Conservation (phyloP, 2,888 invertebrate genomes). For the Leptopilina syphax region DNA sequence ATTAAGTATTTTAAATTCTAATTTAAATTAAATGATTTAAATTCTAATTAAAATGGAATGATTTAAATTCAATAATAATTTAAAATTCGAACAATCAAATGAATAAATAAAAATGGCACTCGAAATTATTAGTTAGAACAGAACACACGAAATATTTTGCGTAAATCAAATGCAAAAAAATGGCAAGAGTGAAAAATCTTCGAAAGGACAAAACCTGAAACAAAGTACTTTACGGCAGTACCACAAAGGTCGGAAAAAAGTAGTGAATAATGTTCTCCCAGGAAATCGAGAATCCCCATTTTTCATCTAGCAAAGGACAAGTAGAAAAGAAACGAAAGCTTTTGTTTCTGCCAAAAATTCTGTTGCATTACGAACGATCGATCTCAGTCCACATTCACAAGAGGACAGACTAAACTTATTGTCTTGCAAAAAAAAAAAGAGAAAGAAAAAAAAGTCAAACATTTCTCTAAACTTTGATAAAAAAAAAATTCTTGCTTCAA, state of each 20-base stretch:
- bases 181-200: constrained; percentile 16
- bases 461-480: not conserved
- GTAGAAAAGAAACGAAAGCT: constrained; percentile 14
- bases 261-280: constrained; percentile 29
- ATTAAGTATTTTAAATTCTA: too few relatives aligned
- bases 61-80: too few relatives aligned
- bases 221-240: constrained; percentile 22
- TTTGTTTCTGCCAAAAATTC: constrained; percentile 19
- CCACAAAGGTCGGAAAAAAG: constrained; percentile 27
- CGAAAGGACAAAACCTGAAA: constrained; percentile 24
- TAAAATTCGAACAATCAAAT: too few relatives aligned
- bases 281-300: constrained; percentile 32
- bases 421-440: not conserved
- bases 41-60: too few relatives aligned
- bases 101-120: too few relatives aligned
- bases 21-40: too few relatives aligned
- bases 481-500: too few relatives aligned
- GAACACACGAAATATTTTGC: not conserved
- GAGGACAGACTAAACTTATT: not conserved
- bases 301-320: constrained; percentile 20
- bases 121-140: not conserved
- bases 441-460: not conserved
- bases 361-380: constrained; percentile 2
- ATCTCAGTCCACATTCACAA: not conserved
- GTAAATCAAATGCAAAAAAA: not conserved